These are phyloP conservation scores for Epistrophe grossulariae DNA, from an alignment of 2,888 invertebrate genomes.

Conservation along the genomic window DNA sequence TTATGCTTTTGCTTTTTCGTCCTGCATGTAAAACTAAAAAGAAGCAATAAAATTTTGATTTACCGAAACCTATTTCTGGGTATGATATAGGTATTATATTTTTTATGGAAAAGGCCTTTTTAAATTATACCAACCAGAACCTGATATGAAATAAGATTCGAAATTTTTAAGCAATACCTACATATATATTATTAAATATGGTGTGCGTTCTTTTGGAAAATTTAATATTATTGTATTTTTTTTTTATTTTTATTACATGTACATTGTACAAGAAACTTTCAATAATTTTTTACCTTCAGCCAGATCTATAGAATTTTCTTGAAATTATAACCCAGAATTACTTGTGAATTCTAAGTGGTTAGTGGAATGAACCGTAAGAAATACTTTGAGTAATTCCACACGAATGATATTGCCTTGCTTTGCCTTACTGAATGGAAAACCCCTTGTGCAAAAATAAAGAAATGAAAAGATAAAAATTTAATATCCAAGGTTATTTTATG, in stretches of 20 bases:
- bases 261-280: neutral
- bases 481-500: neutral
- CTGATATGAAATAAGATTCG: neutral
- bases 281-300: neutral
- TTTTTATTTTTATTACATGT: neutral
- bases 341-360: constrained; percentile 6
- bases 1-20: neutral
- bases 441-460: neutral
- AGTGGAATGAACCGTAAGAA: neutral
- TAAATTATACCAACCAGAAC: neutral
- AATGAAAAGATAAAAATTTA: neutral
- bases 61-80: neutral
- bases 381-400: neutral
- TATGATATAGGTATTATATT: neutral
- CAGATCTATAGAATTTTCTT: neutral
- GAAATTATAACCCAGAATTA: neutral
- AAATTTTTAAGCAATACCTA: neutral
- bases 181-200: neutral
- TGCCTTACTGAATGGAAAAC: neutral
- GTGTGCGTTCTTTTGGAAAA: neutral
- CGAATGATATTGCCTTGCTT: neutral
- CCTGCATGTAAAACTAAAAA: neutral
- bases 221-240: neutral
- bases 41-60: neutral
- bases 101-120: neutral